Base-by-base conservation (phyloP, 2,113 vertebrate genomes). In the Sclerurus mexicanus region DNA sequence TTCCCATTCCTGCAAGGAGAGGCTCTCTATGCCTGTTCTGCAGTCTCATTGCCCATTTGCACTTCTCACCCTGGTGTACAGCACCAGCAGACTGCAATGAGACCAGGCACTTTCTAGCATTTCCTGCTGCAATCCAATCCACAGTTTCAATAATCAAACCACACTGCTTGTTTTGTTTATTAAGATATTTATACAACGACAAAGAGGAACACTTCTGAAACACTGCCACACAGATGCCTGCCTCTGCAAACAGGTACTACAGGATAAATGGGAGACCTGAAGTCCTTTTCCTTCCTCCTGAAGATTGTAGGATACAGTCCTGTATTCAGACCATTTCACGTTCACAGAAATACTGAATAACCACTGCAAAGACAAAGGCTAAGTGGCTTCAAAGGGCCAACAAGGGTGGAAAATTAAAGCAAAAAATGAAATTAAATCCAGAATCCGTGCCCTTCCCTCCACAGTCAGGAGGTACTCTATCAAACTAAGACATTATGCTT, bases 1-100 rank as follows among this genome's bases (percentile, higher is more conserved):
- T 59, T 84, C 47, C 8, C 0, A 0, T 8, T 67, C 55, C 74
- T 6, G 0, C 0, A 3, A 73, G 23, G 37, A 14, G 46, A 18
- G 4, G n/a, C 30, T 11, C 44, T 5, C 60, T 0, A 1, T n/a
- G 63, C 35, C 53, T 16, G 2, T 52, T 55, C 60, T 21, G 33
- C 64, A 47, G 35, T 10, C 71, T 46, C 3, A 0, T n/a, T 47
- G 80, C 47, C 66, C 79, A 27, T 14, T 16, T 49, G 73, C 37
- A 21, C 55, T 63, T 77, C 86, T 59, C 64, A 67, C 15, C 31
- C 35, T 2, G 17, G 12, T 11, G 31, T 47, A 15, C 2, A 33
- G 24, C 3, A 58, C 3, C 22, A 21, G 55, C 4, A 3, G 53
- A 33, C 39, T 6, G 3, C 35, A 77, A 25, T 0, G 2, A 71